Evolutionary conservation across 2,797 vertebrate genomes (phyloP).

Genomic region (Pangasius larnaudii): DNA sequence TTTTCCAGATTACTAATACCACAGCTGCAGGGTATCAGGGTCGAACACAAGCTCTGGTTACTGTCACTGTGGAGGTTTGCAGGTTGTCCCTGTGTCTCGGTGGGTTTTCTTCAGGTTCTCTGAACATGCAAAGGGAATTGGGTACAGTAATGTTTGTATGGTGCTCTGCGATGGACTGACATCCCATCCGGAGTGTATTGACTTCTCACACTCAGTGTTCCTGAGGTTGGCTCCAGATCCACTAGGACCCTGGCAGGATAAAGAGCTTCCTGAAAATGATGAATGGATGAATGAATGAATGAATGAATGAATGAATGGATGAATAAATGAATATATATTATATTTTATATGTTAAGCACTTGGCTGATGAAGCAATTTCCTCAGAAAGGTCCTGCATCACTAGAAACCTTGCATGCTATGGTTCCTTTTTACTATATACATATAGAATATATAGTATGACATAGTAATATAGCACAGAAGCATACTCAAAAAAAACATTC

Average conservation of each 20-base stretch:
- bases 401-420: not conserved
- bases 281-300: not conserved
- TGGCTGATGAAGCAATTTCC: not conserved
- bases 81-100: not conserved
- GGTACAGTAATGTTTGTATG: too few species aligned
- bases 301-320: too few species aligned
- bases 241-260: not conserved
- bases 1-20: conserved; percentile 19
- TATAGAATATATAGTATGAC: not conserved
- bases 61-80: not conserved
- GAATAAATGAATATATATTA: not conserved
- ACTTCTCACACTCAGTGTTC: not conserved
- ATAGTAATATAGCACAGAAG: conserved; percentile 26
- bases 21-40: not conserved
- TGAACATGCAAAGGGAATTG: not conserved
- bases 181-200: not conserved
- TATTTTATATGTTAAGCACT: too few species aligned
- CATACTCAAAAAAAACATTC: conserved; percentile 58
- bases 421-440: not conserved
- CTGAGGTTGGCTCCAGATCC: not conserved
- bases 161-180: not conserved
- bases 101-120: not conserved
- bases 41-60: not conserved
- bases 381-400: not conserved
- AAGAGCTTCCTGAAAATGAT: not conserved